phyloP scores from a whole-genome alignment of 1,140 invertebrate species.

The Drosophila ironensis region DNA sequence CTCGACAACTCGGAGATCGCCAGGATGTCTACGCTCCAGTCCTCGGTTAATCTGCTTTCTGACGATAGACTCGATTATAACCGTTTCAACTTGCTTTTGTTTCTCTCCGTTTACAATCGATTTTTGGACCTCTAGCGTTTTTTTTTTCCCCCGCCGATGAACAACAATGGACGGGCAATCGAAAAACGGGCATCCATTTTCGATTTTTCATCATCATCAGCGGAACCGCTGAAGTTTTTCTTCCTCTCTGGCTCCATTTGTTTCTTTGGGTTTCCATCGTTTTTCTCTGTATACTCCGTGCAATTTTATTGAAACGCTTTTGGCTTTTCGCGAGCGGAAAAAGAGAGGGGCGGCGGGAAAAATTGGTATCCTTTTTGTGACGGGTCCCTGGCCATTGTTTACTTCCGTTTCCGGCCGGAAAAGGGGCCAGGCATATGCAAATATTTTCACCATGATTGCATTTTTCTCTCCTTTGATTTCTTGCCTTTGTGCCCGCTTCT shows the following conservation, averaged over 20 bases:
- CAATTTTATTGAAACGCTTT: slow-evolving; percentile 67
- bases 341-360: slow-evolving; percentile 1
- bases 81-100: too few relatives aligned
- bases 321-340: slow-evolving; percentile 23
- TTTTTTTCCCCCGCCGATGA: slow-evolving; percentile 35
- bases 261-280: slow-evolving; percentile 23
- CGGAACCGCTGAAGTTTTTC: slow-evolving; percentile 7
- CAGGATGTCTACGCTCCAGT: too few relatives aligned
- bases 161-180: slow-evolving; percentile 44
- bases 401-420: slow-evolving; percentile 68
- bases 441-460: slow-evolving; percentile 77
- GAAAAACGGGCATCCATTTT: slow-evolving; percentile 59
- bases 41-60: too few relatives aligned
- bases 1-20: too few relatives aligned
- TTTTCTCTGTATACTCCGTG: slow-evolving; percentile 32
- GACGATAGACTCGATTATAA: too few relatives aligned
- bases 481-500: slow-evolving; percentile 16
- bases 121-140: slow-evolving; percentile 1
- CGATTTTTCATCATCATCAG: slow-evolving; percentile 55
- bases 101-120: neutral
- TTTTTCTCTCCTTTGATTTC: slow-evolving; percentile 55
- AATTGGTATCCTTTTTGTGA: slow-evolving; percentile 47
- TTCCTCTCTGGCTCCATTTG: slow-evolving; percentile 27
- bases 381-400: slow-evolving; percentile 58
- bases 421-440: slow-evolving; percentile 57